These are phyloP conservation scores for Rhynchopsitta pachyrhyncha DNA, from an alignment of 2,113 vertebrate species.

Conservation along the genomic window DNA sequence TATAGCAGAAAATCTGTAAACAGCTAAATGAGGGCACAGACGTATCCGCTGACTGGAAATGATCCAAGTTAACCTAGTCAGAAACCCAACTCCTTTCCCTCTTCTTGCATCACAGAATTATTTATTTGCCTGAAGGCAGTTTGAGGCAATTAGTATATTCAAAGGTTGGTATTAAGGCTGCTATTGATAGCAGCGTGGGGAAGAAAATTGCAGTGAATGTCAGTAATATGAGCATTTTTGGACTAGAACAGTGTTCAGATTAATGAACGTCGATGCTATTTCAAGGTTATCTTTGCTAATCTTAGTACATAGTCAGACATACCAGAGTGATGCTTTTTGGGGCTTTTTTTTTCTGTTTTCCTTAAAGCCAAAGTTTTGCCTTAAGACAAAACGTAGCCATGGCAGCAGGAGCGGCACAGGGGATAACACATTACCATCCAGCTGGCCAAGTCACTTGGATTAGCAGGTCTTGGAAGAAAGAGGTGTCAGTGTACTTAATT, in stretches of 20 bases:
- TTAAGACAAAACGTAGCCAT: neutral
- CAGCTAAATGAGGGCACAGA: neutral
- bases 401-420: neutral
- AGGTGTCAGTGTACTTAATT: slow-evolving; percentile 9
- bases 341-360: neutral
- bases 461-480: slow-evolving; percentile 10
- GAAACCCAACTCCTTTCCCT: slow-evolving; percentile 13
- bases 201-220: neutral
- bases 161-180: neutral
- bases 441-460: neutral
- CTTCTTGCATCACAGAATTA: slow-evolving; percentile 12
- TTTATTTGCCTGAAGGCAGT: slow-evolving; percentile 12
- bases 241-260: neutral
- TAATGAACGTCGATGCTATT: slow-evolving; percentile 33
- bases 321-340: neutral
- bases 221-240: slow-evolving; percentile 25
- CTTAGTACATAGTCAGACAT: slow-evolving; percentile 47
- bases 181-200: neutral
- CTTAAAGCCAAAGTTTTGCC: slow-evolving; percentile 20
- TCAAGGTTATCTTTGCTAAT: slow-evolving; percentile 50
- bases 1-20: neutral
- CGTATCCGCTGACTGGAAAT: slow-evolving; percentile 15
- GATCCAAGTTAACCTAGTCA: neutral
- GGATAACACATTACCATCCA: neutral
- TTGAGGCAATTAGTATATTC: neutral